Conservation (phyloP, 2,797 vertebrate genomes). For the Synaphobranchus kaupii region DNA sequence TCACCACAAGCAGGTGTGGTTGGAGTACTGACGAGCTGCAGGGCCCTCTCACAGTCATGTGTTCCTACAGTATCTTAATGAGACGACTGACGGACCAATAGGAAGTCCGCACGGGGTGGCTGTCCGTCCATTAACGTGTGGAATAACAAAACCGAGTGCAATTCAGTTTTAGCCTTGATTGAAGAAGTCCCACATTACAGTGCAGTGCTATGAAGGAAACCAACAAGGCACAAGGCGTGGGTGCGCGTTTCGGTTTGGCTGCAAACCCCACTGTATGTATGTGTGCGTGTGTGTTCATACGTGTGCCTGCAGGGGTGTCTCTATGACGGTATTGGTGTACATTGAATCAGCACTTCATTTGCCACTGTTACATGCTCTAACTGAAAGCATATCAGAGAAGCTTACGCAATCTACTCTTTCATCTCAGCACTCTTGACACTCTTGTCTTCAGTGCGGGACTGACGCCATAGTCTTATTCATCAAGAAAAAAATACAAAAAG, state of each 20-base stretch:
- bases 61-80: not conserved
- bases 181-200: not conserved
- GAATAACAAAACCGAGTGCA: not conserved
- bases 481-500: not conserved
- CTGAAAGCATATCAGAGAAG: constrained; percentile 8
- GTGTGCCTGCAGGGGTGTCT: not conserved
- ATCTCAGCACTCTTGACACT: constrained; percentile 11
- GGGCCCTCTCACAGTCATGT: not conserved
- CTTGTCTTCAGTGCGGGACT: constrained; percentile 14
- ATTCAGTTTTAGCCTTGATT: not conserved
- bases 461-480: constrained; percentile 14
- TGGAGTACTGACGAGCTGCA: not conserved
- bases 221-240: not conserved
- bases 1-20: not conserved
- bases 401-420: constrained; percentile 15
- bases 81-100: not conserved
- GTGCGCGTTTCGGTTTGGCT: not conserved
- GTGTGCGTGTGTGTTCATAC: not conserved
- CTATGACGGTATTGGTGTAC: not conserved
- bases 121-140: not conserved
- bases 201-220: not conserved
- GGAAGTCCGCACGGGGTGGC: not conserved
- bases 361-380: constrained; percentile 20
- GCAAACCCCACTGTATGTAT: not conserved
- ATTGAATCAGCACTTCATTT: not conserved